These are phyloP conservation scores for Hydrozoanthus tunicans DNA, from an alignment of 64 coral and sea anemone genomes.

Conservation along the genomic window DNA sequence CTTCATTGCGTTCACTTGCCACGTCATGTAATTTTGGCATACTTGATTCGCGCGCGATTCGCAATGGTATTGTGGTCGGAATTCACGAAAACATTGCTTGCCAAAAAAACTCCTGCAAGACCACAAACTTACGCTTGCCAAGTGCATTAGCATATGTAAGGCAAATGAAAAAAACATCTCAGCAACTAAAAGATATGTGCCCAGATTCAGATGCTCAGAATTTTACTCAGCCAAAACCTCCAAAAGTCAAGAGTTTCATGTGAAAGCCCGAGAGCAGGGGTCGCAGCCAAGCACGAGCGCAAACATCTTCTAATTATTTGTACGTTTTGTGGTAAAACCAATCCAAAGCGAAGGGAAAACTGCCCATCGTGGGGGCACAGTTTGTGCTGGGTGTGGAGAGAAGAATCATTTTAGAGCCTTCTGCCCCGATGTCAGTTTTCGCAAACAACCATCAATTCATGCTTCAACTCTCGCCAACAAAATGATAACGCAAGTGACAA, in stretches of 20 bases:
- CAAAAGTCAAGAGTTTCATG: neutral
- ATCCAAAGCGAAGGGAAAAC: neutral
- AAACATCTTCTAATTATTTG: neutral
- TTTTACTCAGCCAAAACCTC: neutral
- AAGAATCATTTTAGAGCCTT: conserved; percentile 3
- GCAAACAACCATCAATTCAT: neutral
- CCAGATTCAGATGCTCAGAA: conserved; percentile 12
- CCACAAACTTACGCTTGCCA: conserved; percentile 29
- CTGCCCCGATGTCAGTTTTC: neutral
- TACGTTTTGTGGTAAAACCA: conserved; percentile 17
- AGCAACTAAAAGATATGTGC: conserved; percentile 29
- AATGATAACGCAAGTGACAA: conserved; percentile 28
- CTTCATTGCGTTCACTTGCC: conserved; percentile 38
- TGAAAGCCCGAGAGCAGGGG: neutral
- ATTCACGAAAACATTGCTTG: conserved; percentile 12
- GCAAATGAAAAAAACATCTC: conserved; percentile 27
- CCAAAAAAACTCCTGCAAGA: conserved; percentile 40
- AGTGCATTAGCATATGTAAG: conserved; percentile 17
- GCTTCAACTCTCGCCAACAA: neutral
- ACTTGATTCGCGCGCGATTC: neutral
- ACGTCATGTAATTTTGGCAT: conserved; percentile 39
- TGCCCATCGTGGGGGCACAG: neutral
- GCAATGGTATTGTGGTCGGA: conserved; percentile 6
- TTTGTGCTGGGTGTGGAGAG: neutral
- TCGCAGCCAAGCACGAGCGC: neutral